Conservation (phyloP, 2,797 vertebrate genomes). For the Crocodylus rhombifer region DNA sequence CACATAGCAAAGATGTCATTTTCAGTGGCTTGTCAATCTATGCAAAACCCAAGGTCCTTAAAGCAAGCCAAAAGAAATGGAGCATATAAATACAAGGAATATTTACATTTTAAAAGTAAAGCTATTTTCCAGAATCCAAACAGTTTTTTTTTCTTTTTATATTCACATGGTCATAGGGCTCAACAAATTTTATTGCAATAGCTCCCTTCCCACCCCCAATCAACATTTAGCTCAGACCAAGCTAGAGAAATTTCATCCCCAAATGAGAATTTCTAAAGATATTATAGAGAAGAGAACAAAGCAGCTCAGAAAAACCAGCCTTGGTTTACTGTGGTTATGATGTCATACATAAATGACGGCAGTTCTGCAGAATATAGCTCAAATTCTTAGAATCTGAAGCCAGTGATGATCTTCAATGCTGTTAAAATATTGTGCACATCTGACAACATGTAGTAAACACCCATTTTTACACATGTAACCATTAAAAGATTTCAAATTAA, state of each 20-base stretch:
- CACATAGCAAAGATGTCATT: not conserved
- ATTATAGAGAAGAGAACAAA: too few species aligned
- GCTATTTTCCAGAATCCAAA: not conserved
- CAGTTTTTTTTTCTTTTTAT: not conserved
- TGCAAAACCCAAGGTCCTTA: not conserved
- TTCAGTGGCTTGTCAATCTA: not conserved
- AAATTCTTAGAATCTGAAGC: not conserved
- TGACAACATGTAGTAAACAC: not conserved
- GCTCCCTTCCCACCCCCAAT: too few species aligned
- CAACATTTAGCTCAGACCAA: too few species aligned
- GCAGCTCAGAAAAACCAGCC: too few species aligned
- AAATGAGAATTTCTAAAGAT: too few species aligned
- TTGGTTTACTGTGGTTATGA: too few species aligned
- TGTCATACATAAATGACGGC: too few species aligned
- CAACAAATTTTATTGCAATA: not conserved
- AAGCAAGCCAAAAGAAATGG: not conserved
- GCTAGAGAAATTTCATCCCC: too few species aligned
- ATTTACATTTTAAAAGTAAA: not conserved
- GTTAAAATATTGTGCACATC: not conserved
- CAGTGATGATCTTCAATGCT: not conserved
- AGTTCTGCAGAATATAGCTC: not conserved
- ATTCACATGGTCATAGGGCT: not conserved
- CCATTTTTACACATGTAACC: too few species aligned
- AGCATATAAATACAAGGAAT: not conserved
- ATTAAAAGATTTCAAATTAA: too few species aligned